These are phyloP conservation scores for Seira sanloemensis DNA, from an alignment of 2,888 invertebrate species.

Conservation along the genomic window DNA sequence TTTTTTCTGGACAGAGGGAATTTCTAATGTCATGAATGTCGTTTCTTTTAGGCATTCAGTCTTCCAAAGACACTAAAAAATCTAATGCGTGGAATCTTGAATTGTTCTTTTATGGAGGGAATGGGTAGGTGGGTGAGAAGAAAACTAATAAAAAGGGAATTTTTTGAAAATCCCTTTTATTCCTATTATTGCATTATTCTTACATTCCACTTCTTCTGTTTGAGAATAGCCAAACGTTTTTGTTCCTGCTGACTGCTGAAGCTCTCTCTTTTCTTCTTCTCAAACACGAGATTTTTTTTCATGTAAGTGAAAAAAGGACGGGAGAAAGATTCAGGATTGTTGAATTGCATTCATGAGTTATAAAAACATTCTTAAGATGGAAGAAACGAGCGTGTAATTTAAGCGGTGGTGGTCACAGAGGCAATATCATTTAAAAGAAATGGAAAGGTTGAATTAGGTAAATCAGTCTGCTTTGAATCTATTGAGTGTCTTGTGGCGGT, in stretches of 20 bases:
- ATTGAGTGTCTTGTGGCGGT: no score
- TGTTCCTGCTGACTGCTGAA: not conserved
- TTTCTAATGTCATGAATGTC: no score
- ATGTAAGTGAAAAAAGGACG: no score
- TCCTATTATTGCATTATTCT: constrained; percentile 59
- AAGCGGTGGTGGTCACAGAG: no score
- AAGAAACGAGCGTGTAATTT: no score
- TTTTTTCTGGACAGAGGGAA: no score
- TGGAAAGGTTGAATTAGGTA: constrained; percentile 23
- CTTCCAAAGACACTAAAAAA: no score
- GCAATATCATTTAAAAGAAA: constrained; percentile 12
- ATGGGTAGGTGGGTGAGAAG: constrained; percentile 23
- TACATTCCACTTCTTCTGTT: constrained; percentile 38
- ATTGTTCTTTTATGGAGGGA: constrained; percentile 25
- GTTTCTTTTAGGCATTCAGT: no score
- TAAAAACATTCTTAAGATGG: no score
- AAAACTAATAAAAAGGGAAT: constrained; percentile 55
- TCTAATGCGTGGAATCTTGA: no score
- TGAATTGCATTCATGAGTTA: constrained; percentile 4
- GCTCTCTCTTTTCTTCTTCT: constrained; percentile 22
- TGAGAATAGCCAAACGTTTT: constrained; percentile 7
- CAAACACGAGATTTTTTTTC: no score
- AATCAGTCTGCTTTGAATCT: constrained; percentile 42
- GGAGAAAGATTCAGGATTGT: constrained; percentile 12
- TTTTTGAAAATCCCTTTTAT: constrained; percentile 62